These are phyloP conservation scores for Melanaphis sacchari DNA, from an alignment of 1,140 invertebrate species.

Conservation along the genomic window DNA sequence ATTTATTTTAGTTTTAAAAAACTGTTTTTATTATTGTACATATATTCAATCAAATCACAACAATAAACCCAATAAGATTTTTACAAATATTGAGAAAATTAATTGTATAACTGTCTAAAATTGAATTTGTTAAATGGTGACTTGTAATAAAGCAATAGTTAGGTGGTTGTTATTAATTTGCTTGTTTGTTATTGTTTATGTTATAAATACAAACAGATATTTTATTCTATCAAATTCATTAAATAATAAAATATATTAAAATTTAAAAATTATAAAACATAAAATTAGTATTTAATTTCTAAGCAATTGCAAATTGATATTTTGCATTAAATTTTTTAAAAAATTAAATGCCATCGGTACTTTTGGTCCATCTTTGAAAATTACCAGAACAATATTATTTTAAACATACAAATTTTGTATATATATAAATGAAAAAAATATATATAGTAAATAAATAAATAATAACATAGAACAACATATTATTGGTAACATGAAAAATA, in stretches of 20 bases:
- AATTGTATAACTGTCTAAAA: constrained; percentile 2
- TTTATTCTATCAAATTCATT: neutral
- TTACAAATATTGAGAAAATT: neutral
- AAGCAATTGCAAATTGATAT: neutral
- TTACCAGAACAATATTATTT: neutral
- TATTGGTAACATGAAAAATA: constrained; percentile 50
- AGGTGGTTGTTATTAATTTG: neutral
- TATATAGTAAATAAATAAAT: constrained; percentile 12
- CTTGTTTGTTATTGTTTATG: neutral
- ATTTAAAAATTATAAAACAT: neutral
- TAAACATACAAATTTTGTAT: neutral
- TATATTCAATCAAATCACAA: neutral
- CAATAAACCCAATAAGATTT: constrained; percentile 14
- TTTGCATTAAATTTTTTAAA: neutral
- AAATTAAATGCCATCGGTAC: neutral
- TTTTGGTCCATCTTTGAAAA: constrained; percentile 3
- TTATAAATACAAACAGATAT: neutral
- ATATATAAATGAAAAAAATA: neutral
- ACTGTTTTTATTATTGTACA: constrained; percentile 44
- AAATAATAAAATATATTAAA: constrained; percentile 1
- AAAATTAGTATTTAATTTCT: too few species aligned
- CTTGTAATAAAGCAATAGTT: constrained; percentile 26
- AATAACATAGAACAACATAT: constrained; percentile 36
- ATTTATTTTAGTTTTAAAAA: constrained; percentile 32
- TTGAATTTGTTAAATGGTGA: constrained; percentile 9